Percentiles rank a stretch among this genome's conserved stretches.
phyloP scores from a whole-genome alignment of 64 coral and sea anemone genomes.

The Exaiptasia diaphana region DNA sequence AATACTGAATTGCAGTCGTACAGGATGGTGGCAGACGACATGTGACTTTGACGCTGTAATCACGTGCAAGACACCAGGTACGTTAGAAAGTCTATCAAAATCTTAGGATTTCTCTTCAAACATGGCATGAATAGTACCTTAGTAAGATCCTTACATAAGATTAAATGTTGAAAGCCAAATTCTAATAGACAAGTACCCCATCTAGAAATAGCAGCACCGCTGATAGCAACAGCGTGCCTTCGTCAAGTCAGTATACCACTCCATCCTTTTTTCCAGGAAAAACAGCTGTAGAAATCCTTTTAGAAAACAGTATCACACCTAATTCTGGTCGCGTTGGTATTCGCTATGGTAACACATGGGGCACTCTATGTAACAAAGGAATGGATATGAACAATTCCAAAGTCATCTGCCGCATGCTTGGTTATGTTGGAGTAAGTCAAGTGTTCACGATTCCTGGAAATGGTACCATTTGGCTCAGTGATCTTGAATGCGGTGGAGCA shows the following conservation, averaged over 20 bases:
- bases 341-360: conserved; percentile 7
- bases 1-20: background rate
- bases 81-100: too few relatives aligned
- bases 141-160: too few relatives aligned
- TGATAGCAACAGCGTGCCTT: too few relatives aligned
- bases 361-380: background rate
- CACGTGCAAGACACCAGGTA: too few relatives aligned
- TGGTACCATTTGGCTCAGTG: background rate
- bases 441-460: background rate
- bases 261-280: too few relatives aligned
- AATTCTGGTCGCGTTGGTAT: background rate
- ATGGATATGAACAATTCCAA: background rate
- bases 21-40: background rate
- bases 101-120: too few relatives aligned
- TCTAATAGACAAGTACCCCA: too few relatives aligned
- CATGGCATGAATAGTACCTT: too few relatives aligned
- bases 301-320: background rate
- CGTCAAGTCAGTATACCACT: too few relatives aligned
- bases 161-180: too few relatives aligned
- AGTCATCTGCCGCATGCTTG: conserved; percentile 3
- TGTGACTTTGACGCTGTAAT: background rate
- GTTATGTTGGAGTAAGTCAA: background rate
- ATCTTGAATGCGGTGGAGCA: background rate
- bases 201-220: too few relatives aligned
- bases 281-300: too few relatives aligned